phyloP scores from a whole-genome alignment of 2,888 invertebrate genomes.

The Flabesymbios commensalis region DNA sequence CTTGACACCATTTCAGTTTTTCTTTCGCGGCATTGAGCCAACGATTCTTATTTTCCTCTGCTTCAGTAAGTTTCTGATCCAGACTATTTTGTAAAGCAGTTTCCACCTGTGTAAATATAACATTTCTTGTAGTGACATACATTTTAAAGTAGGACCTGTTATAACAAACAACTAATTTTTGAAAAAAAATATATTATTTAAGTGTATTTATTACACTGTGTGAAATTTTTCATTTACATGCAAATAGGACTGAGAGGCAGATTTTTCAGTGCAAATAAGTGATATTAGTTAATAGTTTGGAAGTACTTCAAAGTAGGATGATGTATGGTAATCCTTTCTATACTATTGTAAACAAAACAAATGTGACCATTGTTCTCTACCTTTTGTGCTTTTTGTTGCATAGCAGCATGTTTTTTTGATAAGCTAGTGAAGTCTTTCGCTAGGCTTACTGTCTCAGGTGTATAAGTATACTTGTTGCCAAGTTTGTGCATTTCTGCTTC shows the following conservation, averaged over 20 bases:
- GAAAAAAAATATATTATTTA: too few species aligned
- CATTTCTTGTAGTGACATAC: too few species aligned
- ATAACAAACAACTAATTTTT: too few species aligned
- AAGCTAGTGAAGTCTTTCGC: slow-evolving; percentile 51
- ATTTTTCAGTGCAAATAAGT: too few species aligned
- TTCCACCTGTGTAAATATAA: slow-evolving; percentile 43
- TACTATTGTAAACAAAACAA: background rate
- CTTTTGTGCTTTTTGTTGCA: slow-evolving; percentile 79
- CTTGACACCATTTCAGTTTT: slow-evolving; percentile 84
- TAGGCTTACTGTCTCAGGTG: slow-evolving; percentile 52
- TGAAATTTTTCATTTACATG: too few species aligned
- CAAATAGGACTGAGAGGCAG: too few species aligned
- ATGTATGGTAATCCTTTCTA: background rate
- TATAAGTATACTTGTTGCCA: slow-evolving; percentile 43
- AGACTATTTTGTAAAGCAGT: slow-evolving; percentile 73
- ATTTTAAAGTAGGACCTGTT: too few species aligned
- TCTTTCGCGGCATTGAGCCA: slow-evolving; percentile 81
- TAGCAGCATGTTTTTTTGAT: slow-evolving; percentile 70
- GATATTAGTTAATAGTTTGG: too few species aligned
- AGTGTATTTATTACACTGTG: too few species aligned
- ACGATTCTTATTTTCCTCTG: slow-evolving; percentile 78
- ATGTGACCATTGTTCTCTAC: slow-evolving; percentile 59
- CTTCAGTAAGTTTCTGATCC: slow-evolving; percentile 85
- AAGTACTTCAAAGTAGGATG: background rate
- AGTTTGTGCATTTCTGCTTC: slow-evolving; percentile 69